phyloP scores from a whole-genome alignment of 2,113 vertebrate genomes.

The Scomber japonicus region DNA sequence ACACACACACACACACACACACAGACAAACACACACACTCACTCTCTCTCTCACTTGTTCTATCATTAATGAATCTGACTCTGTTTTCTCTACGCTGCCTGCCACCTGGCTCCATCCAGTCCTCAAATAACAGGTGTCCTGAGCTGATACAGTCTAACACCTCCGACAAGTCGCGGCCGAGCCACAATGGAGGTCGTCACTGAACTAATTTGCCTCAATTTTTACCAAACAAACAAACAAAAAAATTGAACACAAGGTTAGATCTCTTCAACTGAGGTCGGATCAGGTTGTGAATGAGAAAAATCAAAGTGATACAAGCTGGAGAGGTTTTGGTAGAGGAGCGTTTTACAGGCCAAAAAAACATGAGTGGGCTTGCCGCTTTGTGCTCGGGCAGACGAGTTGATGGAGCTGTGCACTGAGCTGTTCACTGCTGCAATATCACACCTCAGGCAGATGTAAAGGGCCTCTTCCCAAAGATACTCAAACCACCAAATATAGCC shows the following conservation, averaged over 20 bases:
- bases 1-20: slow-evolving; percentile 1
- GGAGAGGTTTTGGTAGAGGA: background rate
- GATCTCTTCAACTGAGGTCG: background rate
- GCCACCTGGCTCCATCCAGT: slow-evolving; percentile 60
- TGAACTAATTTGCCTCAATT: slow-evolving; percentile 20
- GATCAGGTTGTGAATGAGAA: background rate
- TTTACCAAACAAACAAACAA: background rate
- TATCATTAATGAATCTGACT: slow-evolving; percentile 64
- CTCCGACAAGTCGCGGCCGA: background rate
- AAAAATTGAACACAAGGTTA: background rate
- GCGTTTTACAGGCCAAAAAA: background rate
- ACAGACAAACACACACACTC: no score
- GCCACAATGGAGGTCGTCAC: slow-evolving; percentile 1
- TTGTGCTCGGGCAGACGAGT: slow-evolving; percentile 3
- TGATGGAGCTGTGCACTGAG: background rate
- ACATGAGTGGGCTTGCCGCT: slow-evolving; percentile 26
- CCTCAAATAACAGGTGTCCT: slow-evolving; percentile 56
- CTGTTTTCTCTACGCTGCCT: slow-evolving; percentile 39
- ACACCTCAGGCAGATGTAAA: slow-evolving; percentile 28
- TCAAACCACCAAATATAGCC: background rate
- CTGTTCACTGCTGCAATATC: background rate
- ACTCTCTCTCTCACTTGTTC: slow-evolving; percentile 43
- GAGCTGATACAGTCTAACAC: slow-evolving; percentile 22
- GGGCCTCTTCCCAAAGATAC: background rate
- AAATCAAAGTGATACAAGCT: background rate